These are phyloP conservation scores for Sphenopsis melanotis DNA, from an alignment of 2,797 vertebrate species.

Conservation along the genomic window DNA sequence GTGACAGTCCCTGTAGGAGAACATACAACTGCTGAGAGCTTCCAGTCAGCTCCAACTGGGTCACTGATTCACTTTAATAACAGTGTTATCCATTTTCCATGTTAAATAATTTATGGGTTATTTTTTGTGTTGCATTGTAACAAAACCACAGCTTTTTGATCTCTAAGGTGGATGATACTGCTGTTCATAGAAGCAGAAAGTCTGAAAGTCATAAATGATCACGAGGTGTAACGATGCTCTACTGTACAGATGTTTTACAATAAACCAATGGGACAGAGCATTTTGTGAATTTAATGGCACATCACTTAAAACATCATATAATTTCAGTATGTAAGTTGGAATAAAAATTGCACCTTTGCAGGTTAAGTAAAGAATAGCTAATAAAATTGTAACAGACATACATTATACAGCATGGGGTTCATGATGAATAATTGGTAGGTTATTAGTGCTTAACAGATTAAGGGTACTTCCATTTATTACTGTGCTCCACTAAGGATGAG, in stretches of 20 bases:
- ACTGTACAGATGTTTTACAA: constrained; percentile 7
- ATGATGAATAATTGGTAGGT: constrained; percentile 75
- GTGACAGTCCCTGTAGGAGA: neutral
- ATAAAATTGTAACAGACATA: constrained; percentile 46
- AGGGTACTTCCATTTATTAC: constrained; percentile 80
- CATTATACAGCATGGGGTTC: constrained; percentile 67
- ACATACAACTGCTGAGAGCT: neutral
- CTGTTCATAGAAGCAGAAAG: neutral
- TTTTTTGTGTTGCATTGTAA: neutral
- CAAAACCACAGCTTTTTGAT: neutral
- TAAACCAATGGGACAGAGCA: neutral
- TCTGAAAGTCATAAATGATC: neutral
- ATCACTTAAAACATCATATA: neutral
- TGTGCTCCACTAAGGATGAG: constrained; percentile 66
- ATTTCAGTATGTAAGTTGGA: constrained; percentile 21
- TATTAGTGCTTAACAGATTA: constrained; percentile 81
- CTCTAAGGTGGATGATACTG: neutral
- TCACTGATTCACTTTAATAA: neutral
- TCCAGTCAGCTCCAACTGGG: neutral
- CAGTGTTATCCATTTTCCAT: neutral
- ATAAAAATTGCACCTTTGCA: constrained; percentile 45
- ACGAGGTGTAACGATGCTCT: neutral
- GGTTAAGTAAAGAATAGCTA: constrained; percentile 57
- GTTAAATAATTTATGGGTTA: neutral
- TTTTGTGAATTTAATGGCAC: constrained; percentile 7